Evolutionary conservation across 30 jellyfish, hydroid and myxozoan genomes (phyloP), one percentile per base, ranked within the genome.

Genomic region (Nemopilema nomurai): DNA sequence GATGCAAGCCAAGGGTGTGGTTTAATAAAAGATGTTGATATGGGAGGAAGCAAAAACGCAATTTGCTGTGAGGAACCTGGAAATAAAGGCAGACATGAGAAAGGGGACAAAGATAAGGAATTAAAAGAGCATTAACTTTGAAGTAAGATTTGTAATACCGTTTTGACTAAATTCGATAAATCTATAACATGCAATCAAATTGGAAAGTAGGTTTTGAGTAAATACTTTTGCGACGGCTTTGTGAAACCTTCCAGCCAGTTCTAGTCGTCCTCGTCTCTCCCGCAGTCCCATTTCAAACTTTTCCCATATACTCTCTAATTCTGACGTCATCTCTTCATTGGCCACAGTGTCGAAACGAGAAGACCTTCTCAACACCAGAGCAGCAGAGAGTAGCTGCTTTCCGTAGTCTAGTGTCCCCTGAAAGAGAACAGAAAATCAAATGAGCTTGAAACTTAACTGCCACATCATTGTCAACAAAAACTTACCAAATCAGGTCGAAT

Each of bases 351-450:
- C 91, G 41, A 65, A 80, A 33, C 96, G 83, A 31, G 91, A 74
- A 4, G 96, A 88, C 67, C 96, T 23, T 62, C 91, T 28, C 68
- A 88, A 62, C 32, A 88, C 96, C 84, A 88, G 25, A 18, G 96
- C 96, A 0, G 96, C 91, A 13, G 96, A 88, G 64, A 88, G 74
- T 6, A 88, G 68, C 65, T 88, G 96, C 21, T 88, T 88, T 4
- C 96, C 96, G 28, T 88, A 88, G 32, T 88, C 96, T 62, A 51
- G 81, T 0, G 96, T 88, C 20, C 96, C 96, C 96, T 88, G 25
- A 6, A 76, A 71, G 28, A 27, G 8, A 28, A 21, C 27, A 9
- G 51, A 49, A 28, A 21, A 3, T 3, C 3, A 69, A 62, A 20
- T 16, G 16, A n/a, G n/a, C n/a, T n/a, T n/a, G n/a, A n/a, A n/a